Percentiles rank a stretch among this genome's conserved stretches.
Evolutionary conservation across 2,113 vertebrate genomes (phyloP).

Genomic region (Oriolus oriolus): DNA sequence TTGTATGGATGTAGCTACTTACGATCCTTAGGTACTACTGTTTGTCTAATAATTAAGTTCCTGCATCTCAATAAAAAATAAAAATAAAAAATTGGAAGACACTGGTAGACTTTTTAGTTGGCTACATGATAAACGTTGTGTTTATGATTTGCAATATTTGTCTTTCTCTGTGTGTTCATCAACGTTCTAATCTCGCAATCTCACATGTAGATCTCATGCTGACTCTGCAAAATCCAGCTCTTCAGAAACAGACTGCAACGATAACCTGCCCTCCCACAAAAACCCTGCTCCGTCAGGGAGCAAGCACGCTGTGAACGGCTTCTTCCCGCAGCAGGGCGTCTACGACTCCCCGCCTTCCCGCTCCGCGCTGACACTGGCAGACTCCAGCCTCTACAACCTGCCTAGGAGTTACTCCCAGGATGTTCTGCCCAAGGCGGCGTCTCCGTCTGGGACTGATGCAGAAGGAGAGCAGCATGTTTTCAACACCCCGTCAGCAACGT

Average conservation of each 20-base stretch:
- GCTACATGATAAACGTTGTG: neutral
- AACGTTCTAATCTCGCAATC: neutral
- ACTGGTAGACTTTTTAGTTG: neutral
- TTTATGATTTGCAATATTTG: neutral
- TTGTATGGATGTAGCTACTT: neutral
- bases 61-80: neutral
- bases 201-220: conserved; percentile 74
- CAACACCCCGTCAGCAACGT: conserved; percentile 76
- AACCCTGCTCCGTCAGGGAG: conserved; percentile 72
- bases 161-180: neutral
- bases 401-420: conserved; percentile 95
- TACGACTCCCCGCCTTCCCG: conserved; percentile 90
- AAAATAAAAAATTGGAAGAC: neutral
- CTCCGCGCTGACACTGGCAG: conserved; percentile 72
- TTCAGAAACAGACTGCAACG: conserved; percentile 96
- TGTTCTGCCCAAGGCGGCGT: conserved; percentile 83
- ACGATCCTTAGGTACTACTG: neutral
- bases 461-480: conserved; percentile 88
- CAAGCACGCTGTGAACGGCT: conserved; percentile 89
- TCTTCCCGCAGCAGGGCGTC: conserved; percentile 79
- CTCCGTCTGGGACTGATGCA: conserved; percentile 74
- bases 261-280: conserved; percentile 89
- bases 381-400: conserved; percentile 86
- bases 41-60: neutral
- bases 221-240: conserved; percentile 89